phyloP scores from a whole-genome alignment of 2,797 vertebrate species.

The Lophius americanus region DNA sequence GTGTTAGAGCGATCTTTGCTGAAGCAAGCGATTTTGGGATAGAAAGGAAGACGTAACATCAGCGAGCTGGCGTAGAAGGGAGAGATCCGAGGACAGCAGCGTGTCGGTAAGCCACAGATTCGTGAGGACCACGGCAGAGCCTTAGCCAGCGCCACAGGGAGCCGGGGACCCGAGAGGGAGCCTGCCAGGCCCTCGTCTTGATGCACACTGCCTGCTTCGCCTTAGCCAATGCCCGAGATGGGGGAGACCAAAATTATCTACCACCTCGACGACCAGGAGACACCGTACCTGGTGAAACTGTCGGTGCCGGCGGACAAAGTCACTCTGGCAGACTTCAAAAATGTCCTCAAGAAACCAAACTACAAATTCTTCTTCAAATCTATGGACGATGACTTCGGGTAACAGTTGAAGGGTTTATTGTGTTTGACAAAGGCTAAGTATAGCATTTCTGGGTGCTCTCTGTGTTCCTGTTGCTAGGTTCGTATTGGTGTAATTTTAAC shows the following conservation, averaged over 20 bases:
- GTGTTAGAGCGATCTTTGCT: conserved; percentile 35
- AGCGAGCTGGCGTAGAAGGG: conserved; percentile 47
- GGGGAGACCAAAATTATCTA: conserved; percentile 99
- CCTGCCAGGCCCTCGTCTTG: conserved; percentile 79
- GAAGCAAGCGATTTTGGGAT: conserved; percentile 32
- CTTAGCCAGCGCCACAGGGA: conserved; percentile 71
- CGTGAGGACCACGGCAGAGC: conserved; percentile 66
- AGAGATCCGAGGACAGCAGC: conserved; percentile 42
- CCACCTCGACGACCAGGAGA: conserved; percentile 99
- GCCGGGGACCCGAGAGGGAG: conserved; percentile 80
- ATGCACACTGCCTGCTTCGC: conserved; percentile 79
- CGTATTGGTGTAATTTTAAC: not conserved
- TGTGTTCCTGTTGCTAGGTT: not conserved
- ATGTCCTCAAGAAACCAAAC: conserved; percentile 94
- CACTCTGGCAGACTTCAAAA: conserved; percentile 96
- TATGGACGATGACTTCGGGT: conserved; percentile 99
- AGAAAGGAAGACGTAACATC: conserved; percentile 34
- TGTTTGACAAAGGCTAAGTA: conserved; percentile 1
- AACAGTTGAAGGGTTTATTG: conserved; percentile 61
- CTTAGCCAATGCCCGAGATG: conserved; percentile 83
- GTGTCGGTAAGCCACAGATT: conserved; percentile 53
- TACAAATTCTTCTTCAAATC: conserved; percentile 99
- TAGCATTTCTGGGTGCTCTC: not conserved
- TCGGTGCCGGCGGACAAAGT: conserved; percentile 92
- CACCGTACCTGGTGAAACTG: conserved; percentile 96